Percentiles rank a stretch among this genome's conserved stretches.
These are phyloP conservation scores for Corythucha ciliata DNA, from an alignment of 2,888 invertebrate species.

Conservation along the genomic window DNA sequence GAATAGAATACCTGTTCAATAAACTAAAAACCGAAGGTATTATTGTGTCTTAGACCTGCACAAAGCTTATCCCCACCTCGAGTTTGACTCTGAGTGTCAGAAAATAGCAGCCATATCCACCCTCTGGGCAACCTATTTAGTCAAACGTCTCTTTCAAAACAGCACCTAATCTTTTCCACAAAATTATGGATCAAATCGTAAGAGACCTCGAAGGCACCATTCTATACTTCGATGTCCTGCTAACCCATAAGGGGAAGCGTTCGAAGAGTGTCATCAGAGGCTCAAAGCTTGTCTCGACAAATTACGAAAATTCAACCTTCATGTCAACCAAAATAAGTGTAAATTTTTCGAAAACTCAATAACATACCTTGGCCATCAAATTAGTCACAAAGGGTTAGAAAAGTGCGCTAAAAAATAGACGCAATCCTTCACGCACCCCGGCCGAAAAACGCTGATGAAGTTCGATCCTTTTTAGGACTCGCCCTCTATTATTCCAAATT, in stretches of 20 bases:
- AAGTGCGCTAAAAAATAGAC: slow-evolving; percentile 1
- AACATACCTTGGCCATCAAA: slow-evolving; percentile 5
- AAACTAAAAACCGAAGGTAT: slow-evolving; percentile 19
- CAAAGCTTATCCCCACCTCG: slow-evolving; percentile 30
- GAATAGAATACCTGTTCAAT: slow-evolving; percentile 26
- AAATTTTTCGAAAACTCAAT: slow-evolving; percentile 3
- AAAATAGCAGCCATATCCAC: slow-evolving; percentile 21
- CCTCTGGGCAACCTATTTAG: slow-evolving; percentile 18
- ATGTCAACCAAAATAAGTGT: slow-evolving; percentile 7
- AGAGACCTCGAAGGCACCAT: background rate
- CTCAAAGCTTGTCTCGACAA: background rate
- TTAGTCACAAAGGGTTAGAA: background rate
- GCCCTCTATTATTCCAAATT: slow-evolving; percentile 15
- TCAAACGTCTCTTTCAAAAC: slow-evolving; percentile 8
- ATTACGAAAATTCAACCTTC: slow-evolving; percentile 3
- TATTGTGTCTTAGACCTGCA: slow-evolving; percentile 30
- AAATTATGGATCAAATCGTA: background rate
- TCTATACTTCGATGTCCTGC: background rate
- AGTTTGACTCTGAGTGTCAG: slow-evolving; percentile 22
- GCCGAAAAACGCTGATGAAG: background rate
- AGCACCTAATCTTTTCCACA: slow-evolving; percentile 11
- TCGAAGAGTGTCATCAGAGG: background rate
- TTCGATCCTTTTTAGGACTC: slow-evolving; percentile 6
- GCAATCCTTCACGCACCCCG: slow-evolving; percentile 2
- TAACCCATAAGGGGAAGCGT: background rate